Percentiles rank a stretch among this genome's conserved stretches.
These are phyloP conservation scores for Apus apus DNA, from an alignment of 2,113 vertebrate genomes.

Conservation along the genomic window DNA sequence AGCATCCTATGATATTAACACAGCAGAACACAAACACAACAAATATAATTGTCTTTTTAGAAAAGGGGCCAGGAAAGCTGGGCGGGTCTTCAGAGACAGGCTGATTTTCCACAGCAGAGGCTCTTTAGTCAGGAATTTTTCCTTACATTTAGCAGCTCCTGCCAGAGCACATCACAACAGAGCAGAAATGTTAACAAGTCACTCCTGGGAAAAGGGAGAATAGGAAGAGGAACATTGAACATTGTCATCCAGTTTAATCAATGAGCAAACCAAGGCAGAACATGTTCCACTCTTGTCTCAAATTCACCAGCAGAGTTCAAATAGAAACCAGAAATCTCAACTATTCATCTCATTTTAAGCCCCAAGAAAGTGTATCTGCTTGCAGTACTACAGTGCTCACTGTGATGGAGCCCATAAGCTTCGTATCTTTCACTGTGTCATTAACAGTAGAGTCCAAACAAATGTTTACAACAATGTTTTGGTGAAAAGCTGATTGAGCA, in stretches of 20 bases:
- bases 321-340: neutral
- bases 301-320: neutral
- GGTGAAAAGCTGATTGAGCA: neutral
- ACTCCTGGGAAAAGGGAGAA: neutral
- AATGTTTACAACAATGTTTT: neutral
- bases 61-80: neutral
- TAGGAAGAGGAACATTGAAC: neutral
- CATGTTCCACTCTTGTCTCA: neutral
- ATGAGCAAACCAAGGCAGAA: neutral
- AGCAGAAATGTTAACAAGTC: neutral
- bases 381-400: neutral
- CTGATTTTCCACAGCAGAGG: neutral
- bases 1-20: fast-evolving
- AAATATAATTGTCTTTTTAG: neutral
- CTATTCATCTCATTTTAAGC: neutral
- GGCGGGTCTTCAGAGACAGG: neutral
- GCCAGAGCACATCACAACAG: neutral
- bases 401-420: neutral
- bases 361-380: neutral
- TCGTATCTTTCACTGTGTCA: neutral
- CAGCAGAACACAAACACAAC: neutral
- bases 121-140: neutral
- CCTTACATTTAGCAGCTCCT: neutral
- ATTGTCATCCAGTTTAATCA: neutral
- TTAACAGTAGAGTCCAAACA: neutral